Base-by-base conservation (phyloP, 2,888 invertebrate species). In the Escarpia spicata region DNA sequence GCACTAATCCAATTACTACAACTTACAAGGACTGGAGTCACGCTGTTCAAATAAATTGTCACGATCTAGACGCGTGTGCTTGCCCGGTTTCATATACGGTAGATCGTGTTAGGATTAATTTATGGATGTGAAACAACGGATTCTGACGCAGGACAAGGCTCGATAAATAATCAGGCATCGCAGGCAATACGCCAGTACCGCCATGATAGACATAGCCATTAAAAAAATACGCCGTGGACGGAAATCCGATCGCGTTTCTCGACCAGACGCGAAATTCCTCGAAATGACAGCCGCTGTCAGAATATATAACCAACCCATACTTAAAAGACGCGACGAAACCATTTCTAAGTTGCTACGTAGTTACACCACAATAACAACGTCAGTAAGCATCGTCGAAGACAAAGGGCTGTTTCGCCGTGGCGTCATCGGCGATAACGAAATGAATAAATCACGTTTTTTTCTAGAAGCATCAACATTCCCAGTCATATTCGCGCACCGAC, bases 231-330 rank as follows among this genome's bases (percentile, higher is more conserved):
- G 75, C 75, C 19, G 19, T 75, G 75, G n/a, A 6, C 19, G n/a
- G 19, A n/a, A 75, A 75, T 75, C 26, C n/a, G 75, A 26, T n/a
- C n/a, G 1, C 1, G 75, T 75, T 19, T 75, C n/a, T 19, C 19
- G 75, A 6, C n/a, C n/a, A 75, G 26, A 75, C 75, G 75, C 75
- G n/a, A 26, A 26, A 75, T 75, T 75, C 75, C 75, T 75, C 75
- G 75, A 75, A 75, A 75, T 75, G 75, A 75, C 75, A 75, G 75
- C 75, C 75, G 75, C 75, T 75, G 75, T 75, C 75, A 75, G 75
- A 75, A 75, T 75, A 75, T 37, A 37, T 52, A 52, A 75, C n/a
- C 75, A 75, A 75, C 19, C 75, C 19, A 75, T 26, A 75, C 75
- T 37, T 37, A 26, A 75, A 75, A 75, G 75, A 75, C 75, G 75